These are phyloP conservation scores for Takifugu flavidus DNA, from an alignment of 2,113 vertebrate species.

Conservation along the genomic window DNA sequence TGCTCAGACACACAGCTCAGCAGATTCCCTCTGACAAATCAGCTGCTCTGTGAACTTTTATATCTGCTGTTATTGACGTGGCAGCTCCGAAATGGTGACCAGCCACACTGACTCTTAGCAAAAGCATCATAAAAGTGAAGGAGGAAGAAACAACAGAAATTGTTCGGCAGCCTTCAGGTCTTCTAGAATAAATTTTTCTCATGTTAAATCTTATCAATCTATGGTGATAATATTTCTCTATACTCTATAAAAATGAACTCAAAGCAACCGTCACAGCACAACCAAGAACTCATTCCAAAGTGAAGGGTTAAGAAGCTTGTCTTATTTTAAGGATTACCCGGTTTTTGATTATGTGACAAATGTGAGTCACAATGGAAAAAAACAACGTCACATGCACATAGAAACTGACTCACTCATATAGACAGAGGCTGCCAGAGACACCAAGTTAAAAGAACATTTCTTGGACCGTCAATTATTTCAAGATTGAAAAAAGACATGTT, in stretches of 20 bases:
- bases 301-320: no score
- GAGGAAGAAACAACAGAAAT: not conserved
- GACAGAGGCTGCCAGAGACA: constrained; percentile 46
- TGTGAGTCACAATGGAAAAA: constrained; percentile 74
- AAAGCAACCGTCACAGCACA: no score
- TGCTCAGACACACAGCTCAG: constrained; percentile 44
- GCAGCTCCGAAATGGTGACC: constrained; percentile 27
- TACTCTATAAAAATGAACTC: no score
- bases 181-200: no score
- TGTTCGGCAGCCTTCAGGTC: no score
- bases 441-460: constrained; percentile 62
- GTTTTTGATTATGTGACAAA: constrained; percentile 76
- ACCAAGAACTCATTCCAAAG: no score
- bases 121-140: constrained; percentile 37
- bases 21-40: constrained; percentile 66
- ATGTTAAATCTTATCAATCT: no score
- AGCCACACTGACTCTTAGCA: constrained; percentile 25
- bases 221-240: no score
- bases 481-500: constrained; percentile 50
- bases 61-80: constrained; percentile 72
- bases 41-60: constrained; percentile 60
- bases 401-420: constrained; percentile 31
- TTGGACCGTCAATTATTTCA: constrained; percentile 59
- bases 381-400: constrained; percentile 35
- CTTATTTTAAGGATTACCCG: not conserved